These are phyloP conservation scores for Elgaria multicarinata DNA, from an alignment of 2,113 vertebrate species.

Conservation along the genomic window DNA sequence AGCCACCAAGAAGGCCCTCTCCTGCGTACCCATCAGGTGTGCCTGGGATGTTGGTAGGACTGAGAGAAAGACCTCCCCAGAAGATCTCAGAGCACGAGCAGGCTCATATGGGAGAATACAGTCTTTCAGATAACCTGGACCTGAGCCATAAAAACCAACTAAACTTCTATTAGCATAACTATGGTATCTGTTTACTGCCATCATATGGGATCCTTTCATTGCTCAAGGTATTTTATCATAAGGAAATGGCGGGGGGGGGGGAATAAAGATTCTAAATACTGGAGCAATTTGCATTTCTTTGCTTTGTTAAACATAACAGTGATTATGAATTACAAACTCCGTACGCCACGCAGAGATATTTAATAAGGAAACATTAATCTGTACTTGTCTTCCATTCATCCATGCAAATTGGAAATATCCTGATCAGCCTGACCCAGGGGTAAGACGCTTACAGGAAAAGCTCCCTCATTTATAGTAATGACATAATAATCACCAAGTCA, in stretches of 20 bases:
- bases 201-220: constrained; percentile 27
- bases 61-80: too few species aligned
- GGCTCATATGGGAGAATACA: too few species aligned
- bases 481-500: constrained; percentile 16
- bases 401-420: constrained; percentile 39
- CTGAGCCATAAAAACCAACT: background rate
- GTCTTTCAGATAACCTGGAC: too few species aligned
- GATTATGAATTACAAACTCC: constrained; percentile 55
- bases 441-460: constrained; percentile 32
- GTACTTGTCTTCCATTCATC: constrained; percentile 35
- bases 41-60: too few species aligned
- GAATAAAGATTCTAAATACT: constrained; percentile 29
- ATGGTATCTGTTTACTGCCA: constrained; percentile 34
- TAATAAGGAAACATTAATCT: constrained; percentile 36
- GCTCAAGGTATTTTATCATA: constrained; percentile 35
- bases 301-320: constrained; percentile 47
- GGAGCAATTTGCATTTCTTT: constrained; percentile 54
- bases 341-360: background rate
- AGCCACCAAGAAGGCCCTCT: too few species aligned
- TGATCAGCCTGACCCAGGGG: background rate
- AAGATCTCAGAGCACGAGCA: too few species aligned
- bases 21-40: too few species aligned
- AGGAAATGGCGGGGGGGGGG: too few species aligned
- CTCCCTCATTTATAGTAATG: constrained; percentile 19
- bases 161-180: background rate